These are phyloP conservation scores for Teinopalpus imperialis DNA, from an alignment of 2,888 invertebrate genomes.

Conservation along the genomic window DNA sequence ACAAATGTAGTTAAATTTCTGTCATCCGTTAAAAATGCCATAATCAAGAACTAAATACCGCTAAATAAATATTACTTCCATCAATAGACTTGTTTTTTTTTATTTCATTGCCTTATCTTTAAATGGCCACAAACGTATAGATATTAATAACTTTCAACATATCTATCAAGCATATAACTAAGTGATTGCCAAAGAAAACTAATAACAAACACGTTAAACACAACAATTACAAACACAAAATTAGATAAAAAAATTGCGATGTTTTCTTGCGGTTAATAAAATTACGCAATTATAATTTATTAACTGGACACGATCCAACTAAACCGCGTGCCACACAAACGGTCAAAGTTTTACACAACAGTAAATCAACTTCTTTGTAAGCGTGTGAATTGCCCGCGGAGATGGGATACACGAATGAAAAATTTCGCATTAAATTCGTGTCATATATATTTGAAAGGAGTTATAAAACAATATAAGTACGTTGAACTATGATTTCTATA, in stretches of 20 bases:
- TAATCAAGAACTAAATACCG: too few species aligned
- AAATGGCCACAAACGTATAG: too few species aligned
- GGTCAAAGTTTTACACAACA: constrained; percentile 10
- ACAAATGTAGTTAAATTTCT: too few species aligned
- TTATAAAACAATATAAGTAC: too few species aligned
- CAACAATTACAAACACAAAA: constrained; percentile 5
- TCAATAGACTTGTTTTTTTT: too few species aligned
- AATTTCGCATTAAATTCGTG: neutral
- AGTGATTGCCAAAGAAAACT: neutral
- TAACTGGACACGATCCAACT: constrained; percentile 24
- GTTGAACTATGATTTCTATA: too few species aligned
- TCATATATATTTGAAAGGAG: neutral
- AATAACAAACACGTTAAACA: constrained; percentile 1
- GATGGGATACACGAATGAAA: neutral
- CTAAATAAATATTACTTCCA: too few species aligned
- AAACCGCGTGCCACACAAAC: constrained; percentile 14
- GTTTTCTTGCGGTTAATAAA: constrained; percentile 22
- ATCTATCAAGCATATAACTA: too few species aligned
- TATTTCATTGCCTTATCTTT: too few species aligned
- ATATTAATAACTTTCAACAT: too few species aligned
- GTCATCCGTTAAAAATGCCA: too few species aligned
- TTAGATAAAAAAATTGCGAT: constrained; percentile 7
- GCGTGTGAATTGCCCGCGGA: constrained; percentile 4
- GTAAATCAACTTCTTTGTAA: constrained; percentile 20
- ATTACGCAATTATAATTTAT: constrained; percentile 26